phyloP scores from a whole-genome alignment of 2,888 invertebrate genomes.

The Drosophila nr. medialis region DNA sequence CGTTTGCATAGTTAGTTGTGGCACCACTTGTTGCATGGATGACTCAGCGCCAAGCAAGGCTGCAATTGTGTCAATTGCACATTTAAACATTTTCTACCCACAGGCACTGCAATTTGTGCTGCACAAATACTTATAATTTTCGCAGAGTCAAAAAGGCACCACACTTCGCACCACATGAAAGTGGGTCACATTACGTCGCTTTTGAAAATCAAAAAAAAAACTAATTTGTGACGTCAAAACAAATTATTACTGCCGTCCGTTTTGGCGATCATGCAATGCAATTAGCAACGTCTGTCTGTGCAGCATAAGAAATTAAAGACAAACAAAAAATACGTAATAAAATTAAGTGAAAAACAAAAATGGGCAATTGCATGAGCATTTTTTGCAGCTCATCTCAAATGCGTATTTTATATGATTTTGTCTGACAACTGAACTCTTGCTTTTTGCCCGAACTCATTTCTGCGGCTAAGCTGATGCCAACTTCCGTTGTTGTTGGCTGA shows the following conservation, averaged over 20 bases:
- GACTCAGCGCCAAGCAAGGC: slow-evolving; percentile 32
- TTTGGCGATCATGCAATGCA: slow-evolving; percentile 73
- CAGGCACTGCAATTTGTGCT: slow-evolving; percentile 56
- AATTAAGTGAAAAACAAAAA: slow-evolving; percentile 68
- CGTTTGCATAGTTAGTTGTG: slow-evolving; percentile 24
- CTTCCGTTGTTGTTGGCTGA: slow-evolving; percentile 67
- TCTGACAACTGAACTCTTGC: slow-evolving; percentile 11
- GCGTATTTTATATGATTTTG: slow-evolving; percentile 49
- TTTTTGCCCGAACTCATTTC: slow-evolving; percentile 67
- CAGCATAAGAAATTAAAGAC: slow-evolving; percentile 29
- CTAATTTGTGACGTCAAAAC: slow-evolving; percentile 46
- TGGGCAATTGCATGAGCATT: slow-evolving; percentile 45
- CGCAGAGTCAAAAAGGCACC: slow-evolving; percentile 51
- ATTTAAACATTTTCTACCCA: slow-evolving; percentile 64
- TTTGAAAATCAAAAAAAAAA: slow-evolving; percentile 53
- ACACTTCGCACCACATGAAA: slow-evolving; percentile 49
- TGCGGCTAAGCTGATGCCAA: slow-evolving; percentile 66
- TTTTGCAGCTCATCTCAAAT: slow-evolving; percentile 53
- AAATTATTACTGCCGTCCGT: slow-evolving; percentile 53
- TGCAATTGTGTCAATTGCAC: slow-evolving; percentile 69
- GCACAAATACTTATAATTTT: slow-evolving; percentile 66
- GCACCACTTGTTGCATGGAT: slow-evolving; percentile 38
- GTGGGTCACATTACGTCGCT: slow-evolving; percentile 76
- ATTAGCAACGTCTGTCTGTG: slow-evolving; percentile 51
- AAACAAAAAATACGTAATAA: slow-evolving; percentile 62